Base-by-base conservation (phyloP, 1,140 invertebrate species). In the Diorhabda elongata region DNA sequence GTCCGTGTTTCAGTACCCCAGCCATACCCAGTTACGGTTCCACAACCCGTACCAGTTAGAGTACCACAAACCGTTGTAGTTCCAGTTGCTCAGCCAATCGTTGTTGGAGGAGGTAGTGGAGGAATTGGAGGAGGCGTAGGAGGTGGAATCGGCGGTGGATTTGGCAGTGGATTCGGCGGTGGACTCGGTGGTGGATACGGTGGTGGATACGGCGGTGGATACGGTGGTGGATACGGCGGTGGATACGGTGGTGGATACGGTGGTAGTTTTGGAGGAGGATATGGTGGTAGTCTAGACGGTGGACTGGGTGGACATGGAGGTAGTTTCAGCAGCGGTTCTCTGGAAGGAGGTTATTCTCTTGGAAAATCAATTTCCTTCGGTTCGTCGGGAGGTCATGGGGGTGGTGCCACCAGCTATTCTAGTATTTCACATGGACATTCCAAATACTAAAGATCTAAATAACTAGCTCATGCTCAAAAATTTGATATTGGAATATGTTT, bases 1-100 rank as follows among this genome's bases (percentile, higher is more conserved):
- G 70, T 73, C n/a, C 69, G 65, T 44, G 71, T 77, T 56, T 64
- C 66, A 64, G 73, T 78, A 52, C 76, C 75, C 44, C 75, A 75
- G 68, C 74, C 75, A 2, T 74, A 79, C 65, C 75, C 75, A 66
- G 77, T 79, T 61, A 74, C 73, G 41, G 72, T 80, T 5, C 63
- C 73, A 69, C 69, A 77, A 74, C 70, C 71, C 64, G 71, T 74
- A 6, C 73, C 74, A n/a, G 73, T 78, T 56, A 69, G 74, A 63
- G 71, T 78, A 63, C 78, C 74, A 44, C 77, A 77, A 70, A 69
- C 82, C 73, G 71, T 84, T 7, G 73, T 70, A 26, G 69, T 62
- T 6, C 70, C 59, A 44, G 71, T 41, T 11, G 67, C 71, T 42
- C 87, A 7, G 83, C 86, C 71, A 44, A 61, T 75, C 42, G 61